Conservation (phyloP, 2,113 vertebrate species). For the rat (Rattus norvegicus) region DNA sequence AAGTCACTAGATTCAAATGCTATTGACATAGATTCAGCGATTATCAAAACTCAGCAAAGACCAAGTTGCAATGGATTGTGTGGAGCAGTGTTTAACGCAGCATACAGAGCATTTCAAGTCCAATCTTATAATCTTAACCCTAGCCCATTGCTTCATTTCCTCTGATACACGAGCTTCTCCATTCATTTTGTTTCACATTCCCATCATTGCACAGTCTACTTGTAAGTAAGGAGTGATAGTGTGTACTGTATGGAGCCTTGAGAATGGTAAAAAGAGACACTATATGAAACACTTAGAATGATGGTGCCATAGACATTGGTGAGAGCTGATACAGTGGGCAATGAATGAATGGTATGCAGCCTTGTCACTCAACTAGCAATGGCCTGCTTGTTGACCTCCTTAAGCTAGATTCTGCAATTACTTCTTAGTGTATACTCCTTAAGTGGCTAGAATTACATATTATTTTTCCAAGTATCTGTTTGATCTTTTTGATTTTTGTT, state of each 20-base stretch:
- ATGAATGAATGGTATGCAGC: not conserved
- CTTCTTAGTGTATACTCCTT: not conserved
- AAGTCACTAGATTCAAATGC: conserved; percentile 27
- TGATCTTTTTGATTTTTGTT: not conserved
- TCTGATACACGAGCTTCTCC: not conserved
- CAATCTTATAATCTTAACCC: not conserved
- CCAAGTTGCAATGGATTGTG: not conserved
- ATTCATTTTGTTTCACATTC: not conserved
- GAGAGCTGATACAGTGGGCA: not conserved
- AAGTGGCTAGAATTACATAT: not conserved
- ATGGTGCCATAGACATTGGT: not conserved
- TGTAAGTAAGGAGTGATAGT: not conserved
- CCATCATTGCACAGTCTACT: not conserved
- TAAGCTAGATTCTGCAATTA: not conserved
- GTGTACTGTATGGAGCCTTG: not conserved
- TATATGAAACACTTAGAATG: not conserved
- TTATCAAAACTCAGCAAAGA: not conserved
- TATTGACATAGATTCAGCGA: not conserved
- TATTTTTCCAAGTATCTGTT: not conserved
- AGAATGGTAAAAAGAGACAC: not conserved
- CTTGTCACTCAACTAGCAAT: not conserved
- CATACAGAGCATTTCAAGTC: not conserved
- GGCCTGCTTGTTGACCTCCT: not conserved
- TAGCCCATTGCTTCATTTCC: not conserved
- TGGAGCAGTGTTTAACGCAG: not conserved